Percentiles rank a stretch among this genome's conserved stretches.
Conservation (phyloP, 2,888 invertebrate genomes). For the Orthosia cruda region DNA sequence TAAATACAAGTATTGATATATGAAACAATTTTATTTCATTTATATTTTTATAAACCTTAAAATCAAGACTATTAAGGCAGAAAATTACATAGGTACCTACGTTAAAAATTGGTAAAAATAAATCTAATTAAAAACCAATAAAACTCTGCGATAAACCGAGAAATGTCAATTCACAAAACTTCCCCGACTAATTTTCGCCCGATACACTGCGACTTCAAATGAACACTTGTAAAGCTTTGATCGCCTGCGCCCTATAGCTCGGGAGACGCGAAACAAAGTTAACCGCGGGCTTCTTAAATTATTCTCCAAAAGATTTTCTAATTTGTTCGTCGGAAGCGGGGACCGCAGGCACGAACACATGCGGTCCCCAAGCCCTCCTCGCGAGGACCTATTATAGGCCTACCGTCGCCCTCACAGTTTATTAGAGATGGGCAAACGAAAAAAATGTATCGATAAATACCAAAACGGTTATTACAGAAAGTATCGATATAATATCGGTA, state of each 20-base stretch:
- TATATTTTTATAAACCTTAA: no score
- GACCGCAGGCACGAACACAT: constrained; percentile 81
- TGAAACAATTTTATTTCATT: no score
- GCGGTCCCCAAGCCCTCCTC: constrained; percentile 71
- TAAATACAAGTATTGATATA: no score
- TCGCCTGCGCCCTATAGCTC: constrained; percentile 73
- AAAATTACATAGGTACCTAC: no score
- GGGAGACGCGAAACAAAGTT: constrained; percentile 81
- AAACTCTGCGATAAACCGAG: background rate
- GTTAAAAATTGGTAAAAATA: background rate
- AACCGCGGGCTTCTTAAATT: constrained; percentile 87
- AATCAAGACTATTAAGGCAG: no score
- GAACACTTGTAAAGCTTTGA: constrained; percentile 74
- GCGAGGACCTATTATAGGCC: constrained; percentile 83
- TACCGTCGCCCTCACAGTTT: constrained; percentile 80
- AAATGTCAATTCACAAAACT: constrained; percentile 38
- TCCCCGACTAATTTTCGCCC: constrained; percentile 26
- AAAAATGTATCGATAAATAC: background rate
- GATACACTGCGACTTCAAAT: constrained; percentile 78
- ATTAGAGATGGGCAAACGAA: constrained; percentile 62
- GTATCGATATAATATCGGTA: background rate
- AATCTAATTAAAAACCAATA: background rate
- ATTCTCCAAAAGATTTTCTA: constrained; percentile 91
- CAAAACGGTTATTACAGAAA: background rate
- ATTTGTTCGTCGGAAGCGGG: constrained; percentile 86